Conservation (phyloP, 2,888 invertebrate species). For the Mesochorus sp. region DNA sequence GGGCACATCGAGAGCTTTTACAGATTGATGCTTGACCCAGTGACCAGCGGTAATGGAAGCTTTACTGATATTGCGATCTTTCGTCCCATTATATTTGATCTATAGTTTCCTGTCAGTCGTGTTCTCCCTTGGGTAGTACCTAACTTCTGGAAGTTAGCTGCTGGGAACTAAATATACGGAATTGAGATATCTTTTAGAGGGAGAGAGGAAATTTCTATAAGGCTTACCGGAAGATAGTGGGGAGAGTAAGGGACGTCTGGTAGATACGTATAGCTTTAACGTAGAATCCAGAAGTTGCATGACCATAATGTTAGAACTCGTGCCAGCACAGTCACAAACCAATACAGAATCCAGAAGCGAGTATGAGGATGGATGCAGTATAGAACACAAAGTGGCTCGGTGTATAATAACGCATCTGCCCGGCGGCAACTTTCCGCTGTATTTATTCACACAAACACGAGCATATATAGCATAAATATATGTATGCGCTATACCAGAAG, state of each 20-base stretch:
- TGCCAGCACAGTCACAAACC: constrained; percentile 9
- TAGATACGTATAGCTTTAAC: constrained; percentile 29
- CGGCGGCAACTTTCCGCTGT: constrained; percentile 44
- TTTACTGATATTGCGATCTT: constrained; percentile 10
- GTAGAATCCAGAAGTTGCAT: constrained; percentile 44
- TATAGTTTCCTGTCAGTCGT: not conserved
- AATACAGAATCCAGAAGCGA: constrained; percentile 35
- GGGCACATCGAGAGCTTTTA: not conserved
- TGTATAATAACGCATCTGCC: constrained; percentile 27
- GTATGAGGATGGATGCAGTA: constrained; percentile 15
- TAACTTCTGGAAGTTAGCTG: not conserved
- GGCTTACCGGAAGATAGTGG: not conserved
- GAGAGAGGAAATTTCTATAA: not conserved
- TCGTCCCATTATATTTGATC: not conserved
- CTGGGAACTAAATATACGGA: constrained; percentile 12
- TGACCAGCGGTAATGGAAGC: constrained; percentile 13
- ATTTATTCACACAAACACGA: constrained; percentile 1
- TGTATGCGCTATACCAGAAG: not conserved
- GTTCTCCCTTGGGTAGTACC: not conserved
- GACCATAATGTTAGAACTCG: constrained; percentile 21
- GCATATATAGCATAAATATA: too few species aligned
- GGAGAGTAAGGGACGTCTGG: not conserved
- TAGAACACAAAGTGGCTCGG: constrained; percentile 8
- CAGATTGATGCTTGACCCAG: not conserved
- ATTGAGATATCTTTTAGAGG: constrained; percentile 17